Base-by-base conservation (phyloP, 2,888 invertebrate species). In the Chymomyza procnemis region DNA sequence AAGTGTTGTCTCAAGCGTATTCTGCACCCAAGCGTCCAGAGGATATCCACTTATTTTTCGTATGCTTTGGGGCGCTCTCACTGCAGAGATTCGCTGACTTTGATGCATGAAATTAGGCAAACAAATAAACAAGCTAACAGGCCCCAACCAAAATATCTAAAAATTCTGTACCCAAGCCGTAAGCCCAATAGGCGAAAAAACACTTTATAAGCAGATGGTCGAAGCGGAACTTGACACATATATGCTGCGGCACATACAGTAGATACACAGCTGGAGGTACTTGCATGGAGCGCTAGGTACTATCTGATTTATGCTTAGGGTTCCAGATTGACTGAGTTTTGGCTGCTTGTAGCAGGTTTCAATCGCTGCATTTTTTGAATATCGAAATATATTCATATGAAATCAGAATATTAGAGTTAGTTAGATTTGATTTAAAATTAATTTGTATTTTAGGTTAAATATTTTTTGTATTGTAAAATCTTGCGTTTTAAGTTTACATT, bases 41-140 rank as follows among this genome's bases (percentile, higher is more conserved):
- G 12, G 34, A 41, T 12, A 41, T 41, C 34, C 12, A 41, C 34
- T 41, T 41, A 12, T 41, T 12, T 26, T 41, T 9, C 34, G 12
- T 12, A 41, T 41, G 12, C 12, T 41, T 41, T 41, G 34, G 34
- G 34, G 0, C 34, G 34, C 54, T 21, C 54, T 19, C 21, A 54
- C 21, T 54, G 18, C 54, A 19, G 54, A 54, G 54, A 54, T 54
- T 74, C 84, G 85, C 85, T 86, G 87, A 81, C 85, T 86, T 71
- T 69, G 61, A 61, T 74, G 80, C 80, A 83, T 67, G 69, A 71
- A 64, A 62, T 61, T 63, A 19, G 64, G 55, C 64, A 78, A 64
- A 78, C 67, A 67, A 62, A 26, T 8, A 61, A 46, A 34, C 41
- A 41, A 30, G 46, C 54, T 14, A 41, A 61, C 47, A 47, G 19